Base-by-base conservation (phyloP, 2,797 vertebrate species). In the Coreius guichenoti region DNA sequence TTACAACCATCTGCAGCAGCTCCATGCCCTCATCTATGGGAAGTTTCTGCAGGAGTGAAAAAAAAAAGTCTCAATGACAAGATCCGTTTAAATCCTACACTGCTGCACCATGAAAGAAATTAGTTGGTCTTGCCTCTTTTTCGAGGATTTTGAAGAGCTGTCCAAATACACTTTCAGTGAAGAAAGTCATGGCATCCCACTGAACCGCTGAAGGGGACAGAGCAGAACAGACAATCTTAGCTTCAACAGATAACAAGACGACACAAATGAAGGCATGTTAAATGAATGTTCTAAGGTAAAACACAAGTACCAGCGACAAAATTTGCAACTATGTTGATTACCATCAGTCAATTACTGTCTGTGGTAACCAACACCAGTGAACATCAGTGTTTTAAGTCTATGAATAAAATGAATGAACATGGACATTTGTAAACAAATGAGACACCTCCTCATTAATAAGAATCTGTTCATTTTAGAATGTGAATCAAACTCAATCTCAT, bases 101-200 rank as follows among this genome's bases (percentile, higher is more conserved):
- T 13, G 19, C 23, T n/a, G 69, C 33, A 36, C 8, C 6, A 58
- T 69, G 14, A 47, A 5, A 9, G 9, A 82, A 33, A 67, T 12
- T 12, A 5, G 17, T 1, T 31, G 19, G 33, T 21, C 92, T 16
- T 96, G 99, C 98, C 90, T 99, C 96, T 89, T 96, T 96, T 21
- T 96, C 95, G 84, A 98, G 80, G 61, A 91, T 94, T 93, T 95
- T 96, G 86, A 97, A 95, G 88, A 98, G 94, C 92, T 98, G 97
- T 79, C 95, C 93, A 89, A 96, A 92, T 84, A 97, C 92, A 1
- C 97, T 97, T 92, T 99, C 98, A 1, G 96, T 95, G 93, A 98
- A 99, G 91, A 97, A 95, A 0, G 98, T 98, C 96, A 98, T 96
- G 65, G 98, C 98, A 31, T 99, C 98, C 98, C 98, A 99, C 84